Evolutionary conservation across 2,797 vertebrate genomes (phyloP), one percentile per base, ranked within the genome.

Genomic region (Varecia variegata): DNA sequence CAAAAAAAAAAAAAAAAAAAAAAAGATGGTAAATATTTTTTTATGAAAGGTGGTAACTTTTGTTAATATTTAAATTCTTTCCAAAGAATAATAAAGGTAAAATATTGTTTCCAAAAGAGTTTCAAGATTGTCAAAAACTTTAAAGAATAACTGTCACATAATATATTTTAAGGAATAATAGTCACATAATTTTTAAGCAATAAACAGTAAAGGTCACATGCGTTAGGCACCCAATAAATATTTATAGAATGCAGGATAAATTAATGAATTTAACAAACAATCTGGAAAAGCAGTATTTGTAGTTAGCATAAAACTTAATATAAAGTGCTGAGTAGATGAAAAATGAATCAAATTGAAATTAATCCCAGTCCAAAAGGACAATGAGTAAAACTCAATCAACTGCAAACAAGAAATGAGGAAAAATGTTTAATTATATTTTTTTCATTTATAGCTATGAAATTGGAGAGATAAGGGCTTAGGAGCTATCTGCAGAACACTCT

Each of bases 51-150:
- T 67, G 5, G 47, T 74, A 88, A 62, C 35, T 94, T 95, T 65
- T 84, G 12, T 92, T 56, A 94, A 87, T 77, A 95, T 92, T 85
- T 94, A 84, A 92, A 92, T 74, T 68, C 17, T 77, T 58, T 85
- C 60, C 60, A 89, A 89, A 82, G 84, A 90, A 45, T 62, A 92
- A 62, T 21, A 43, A 93, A 60, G 1, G 0, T 81, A 70, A 94
- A 23, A 56, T 76, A 79, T 23, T 58, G 15, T 65, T 87, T 90
- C 38, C 9, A 85, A 76, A 77, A 74, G 35, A 77, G 4, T 76
- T 88, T 95, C 32, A 56, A 83, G 81, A 45, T 35, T 82, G 5
- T 54, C 15, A 68, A 88, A 82, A 93, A 70, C 43, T 12, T 27
- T 56, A 12, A 77, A 93, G 50, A 95, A 76, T 77, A 40, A 77